Conservation (phyloP, 2,113 vertebrate species). For the Mirza zaza region DNA sequence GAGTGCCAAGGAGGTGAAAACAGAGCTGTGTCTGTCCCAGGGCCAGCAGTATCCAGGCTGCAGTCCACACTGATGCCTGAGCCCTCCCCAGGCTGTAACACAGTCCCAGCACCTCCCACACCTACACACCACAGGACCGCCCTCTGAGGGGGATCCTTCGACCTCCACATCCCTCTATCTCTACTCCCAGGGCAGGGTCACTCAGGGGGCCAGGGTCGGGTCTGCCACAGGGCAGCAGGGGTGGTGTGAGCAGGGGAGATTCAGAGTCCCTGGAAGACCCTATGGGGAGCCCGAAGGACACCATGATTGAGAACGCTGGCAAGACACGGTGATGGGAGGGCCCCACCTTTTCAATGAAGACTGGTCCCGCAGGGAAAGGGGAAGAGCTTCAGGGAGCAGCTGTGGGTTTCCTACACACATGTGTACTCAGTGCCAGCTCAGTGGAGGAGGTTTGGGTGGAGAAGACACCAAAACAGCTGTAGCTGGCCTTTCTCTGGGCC, state of each 20-base stretch:
- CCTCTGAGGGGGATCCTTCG: not conserved
- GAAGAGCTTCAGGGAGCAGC: not conserved
- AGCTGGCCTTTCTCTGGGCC: not conserved
- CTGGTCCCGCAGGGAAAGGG: too few species aligned
- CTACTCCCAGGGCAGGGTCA: not conserved
- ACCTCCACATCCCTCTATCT: not conserved
- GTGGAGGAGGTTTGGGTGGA: not conserved
- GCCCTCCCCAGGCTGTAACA: too few species aligned
- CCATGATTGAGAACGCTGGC: not conserved
- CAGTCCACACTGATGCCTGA: not conserved
- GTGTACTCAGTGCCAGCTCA: accelerated
- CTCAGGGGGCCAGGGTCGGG: too few species aligned
- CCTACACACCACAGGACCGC: accelerated
- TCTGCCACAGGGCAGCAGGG: not conserved
- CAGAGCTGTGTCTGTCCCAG: not conserved
- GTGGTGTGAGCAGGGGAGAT: not conserved
- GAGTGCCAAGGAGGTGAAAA: not conserved
- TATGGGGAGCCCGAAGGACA: not conserved
- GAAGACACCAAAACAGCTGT: not conserved
- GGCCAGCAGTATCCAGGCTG: not conserved
- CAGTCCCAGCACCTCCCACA: not conserved
- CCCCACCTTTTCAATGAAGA: not conserved
- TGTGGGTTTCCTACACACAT: too few species aligned
- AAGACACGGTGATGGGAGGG: not conserved
- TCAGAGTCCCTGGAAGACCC: not conserved